Base-by-base conservation (phyloP, 1,140 invertebrate genomes). In the Drosophila nasuta region DNA sequence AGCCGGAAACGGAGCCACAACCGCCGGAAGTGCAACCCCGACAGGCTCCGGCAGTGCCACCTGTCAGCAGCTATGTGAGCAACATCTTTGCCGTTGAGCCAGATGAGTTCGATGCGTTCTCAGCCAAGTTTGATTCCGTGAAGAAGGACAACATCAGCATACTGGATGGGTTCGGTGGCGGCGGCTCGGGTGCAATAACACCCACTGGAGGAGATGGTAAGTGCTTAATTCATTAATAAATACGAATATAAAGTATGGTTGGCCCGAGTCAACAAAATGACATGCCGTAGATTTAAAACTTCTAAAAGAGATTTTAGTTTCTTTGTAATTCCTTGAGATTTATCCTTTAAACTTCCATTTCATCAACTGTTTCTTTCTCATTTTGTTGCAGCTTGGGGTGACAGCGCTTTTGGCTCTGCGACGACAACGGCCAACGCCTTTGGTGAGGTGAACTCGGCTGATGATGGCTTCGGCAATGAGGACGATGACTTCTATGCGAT, bases 401-500 rank as follows among this genome's bases (percentile, higher is more conserved):
- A 85, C 63, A 93, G 91, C 46, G 91, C 91, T 25, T 92, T 92
- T 35, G 91, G 91, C 5, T 79, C 83, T 49, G 67, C 81, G 10
- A 66, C 80, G 4, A 73, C 77, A 6, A 57, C 74, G 7, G 76
- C 93, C 45, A 94, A 94, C 80, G 93, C 94, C 0, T 95, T 95
- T 63, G 93, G 91, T 2, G 88, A 89, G 33, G 77, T 71, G 1
- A 78, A 57, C n/a, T 57, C 80, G 4, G 92, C 85, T 1, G 93
- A 93, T 11, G 93, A 93, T 38, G 96, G 96, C 1, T 96, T 96
- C 64, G 95, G 93, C 5, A 94, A 96, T 65, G 94, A 95, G n/a
- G 96, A 96, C 56, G 97, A 98, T 91, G 94, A 96, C 2, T 98
- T 98, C 93, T 92, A 98, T 45, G 95, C 95, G 10, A 95, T 97